Evolutionary conservation across 2,113 vertebrate species (phyloP), one percentile per base, ranked within the genome.

Genomic region (Plecotus auritus): DNA sequence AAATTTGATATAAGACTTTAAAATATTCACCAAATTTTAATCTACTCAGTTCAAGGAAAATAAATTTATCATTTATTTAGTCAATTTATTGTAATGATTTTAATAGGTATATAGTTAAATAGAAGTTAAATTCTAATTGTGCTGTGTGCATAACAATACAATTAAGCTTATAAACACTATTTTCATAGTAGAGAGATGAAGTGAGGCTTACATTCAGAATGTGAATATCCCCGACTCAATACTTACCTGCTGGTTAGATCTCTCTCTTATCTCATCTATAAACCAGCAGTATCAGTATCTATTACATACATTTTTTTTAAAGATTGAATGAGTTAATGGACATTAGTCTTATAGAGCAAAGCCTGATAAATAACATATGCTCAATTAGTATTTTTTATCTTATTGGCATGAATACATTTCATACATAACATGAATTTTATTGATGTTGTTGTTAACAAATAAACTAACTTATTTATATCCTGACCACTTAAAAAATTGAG

Each of bases 1-100:
- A 1, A 74, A 70, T 73, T 84, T 93, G 67, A 92, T 16, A 23
- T 49, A 77, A 1, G 23, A 14, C 6, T 90, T 1, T 66, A 40
- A 74, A 85, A 30, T 20, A 89, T 74, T 90, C 81, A 69, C 12
- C 40, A 70, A 88, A 78, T 85, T 88, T 77, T 83, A 56, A 90
- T 30, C 28, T 67, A 23, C 9, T 1, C 30, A 23, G 7, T 0
- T 85, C 11, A 83, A 54, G 28, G 8, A 88, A 85, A 86, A 77
- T 9, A n/a, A 26, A 77, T 40, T 45, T 91, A 4, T 91, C 11
- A 54, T 56, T 84, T 45, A 85, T 84, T 86, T 66, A 66, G 9
- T 47, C 11, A 69, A 28, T 78, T 67, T 73, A 80, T 49, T 80
- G 2, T 14, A 64, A 6, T 22, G 12, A 14, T 85, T 78, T 72